These are phyloP conservation scores for Onychostruthus taczanowskii DNA, from an alignment of 2,113 vertebrate genomes.

Conservation along the genomic window DNA sequence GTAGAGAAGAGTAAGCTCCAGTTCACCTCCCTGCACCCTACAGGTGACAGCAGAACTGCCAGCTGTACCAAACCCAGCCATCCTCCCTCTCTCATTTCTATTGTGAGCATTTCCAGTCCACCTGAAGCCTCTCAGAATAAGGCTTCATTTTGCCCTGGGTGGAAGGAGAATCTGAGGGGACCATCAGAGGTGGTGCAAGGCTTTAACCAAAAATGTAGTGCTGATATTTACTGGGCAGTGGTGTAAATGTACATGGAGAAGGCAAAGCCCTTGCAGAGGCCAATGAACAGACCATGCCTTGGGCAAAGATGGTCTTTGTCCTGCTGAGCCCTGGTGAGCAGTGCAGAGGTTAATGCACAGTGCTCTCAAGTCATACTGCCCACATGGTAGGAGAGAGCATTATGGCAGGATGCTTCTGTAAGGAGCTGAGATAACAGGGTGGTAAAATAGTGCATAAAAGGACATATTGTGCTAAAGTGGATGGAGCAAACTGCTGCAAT, in stretches of 20 bases:
- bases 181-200: neutral
- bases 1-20: neutral
- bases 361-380: neutral
- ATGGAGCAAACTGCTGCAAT: neutral
- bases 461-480: neutral
- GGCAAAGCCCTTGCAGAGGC: neutral
- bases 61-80: neutral
- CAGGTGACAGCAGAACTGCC: neutral
- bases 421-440: neutral
- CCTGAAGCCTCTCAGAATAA: neutral
- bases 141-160: neutral
- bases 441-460: constrained; percentile 14
- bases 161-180: neutral
- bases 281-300: accelerated
- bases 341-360: accelerated
- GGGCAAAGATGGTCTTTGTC: neutral
- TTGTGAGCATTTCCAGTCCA: neutral
- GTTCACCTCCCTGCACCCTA: neutral
- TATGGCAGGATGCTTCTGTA: neutral
- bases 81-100: neutral
- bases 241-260: neutral
- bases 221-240: neutral
- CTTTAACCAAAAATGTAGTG: neutral
- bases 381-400: accelerated
- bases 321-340: accelerated